These are phyloP conservation scores for Xanthia icteritia DNA, from an alignment of 2,888 invertebrate genomes.

Conservation along the genomic window DNA sequence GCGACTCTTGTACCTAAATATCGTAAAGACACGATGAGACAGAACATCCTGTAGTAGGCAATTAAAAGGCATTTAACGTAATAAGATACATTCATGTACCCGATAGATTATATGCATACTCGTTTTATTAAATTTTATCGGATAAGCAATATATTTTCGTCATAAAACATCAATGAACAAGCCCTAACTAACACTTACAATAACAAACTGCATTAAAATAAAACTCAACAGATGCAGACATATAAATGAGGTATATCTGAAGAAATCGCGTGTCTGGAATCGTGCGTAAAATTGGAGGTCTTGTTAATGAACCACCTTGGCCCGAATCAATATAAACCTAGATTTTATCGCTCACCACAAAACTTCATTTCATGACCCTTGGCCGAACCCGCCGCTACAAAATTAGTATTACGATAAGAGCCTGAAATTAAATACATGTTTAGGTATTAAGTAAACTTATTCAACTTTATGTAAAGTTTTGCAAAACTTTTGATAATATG, in stretches of 20 bases:
- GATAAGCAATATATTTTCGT: conserved; percentile 52
- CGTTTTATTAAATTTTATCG: neutral
- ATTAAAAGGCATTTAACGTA: neutral
- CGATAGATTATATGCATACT: neutral
- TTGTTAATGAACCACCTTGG: conserved; percentile 73
- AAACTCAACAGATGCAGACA: conserved; percentile 1
- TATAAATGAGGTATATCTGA: conserved; percentile 43
- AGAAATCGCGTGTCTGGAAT: conserved; percentile 61
- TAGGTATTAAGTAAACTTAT: conserved; percentile 39
- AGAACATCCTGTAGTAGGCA: neutral
- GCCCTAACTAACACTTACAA: neutral
- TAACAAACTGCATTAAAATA: conserved; percentile 17
- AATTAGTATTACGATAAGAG: conserved; percentile 32
- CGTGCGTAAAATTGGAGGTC: conserved; percentile 60
- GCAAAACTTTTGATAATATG: conserved; percentile 11
- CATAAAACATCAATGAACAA: neutral
- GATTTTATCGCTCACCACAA: conserved; percentile 75
- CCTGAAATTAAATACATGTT: conserved; percentile 33
- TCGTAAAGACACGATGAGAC: neutral
- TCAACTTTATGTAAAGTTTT: conserved; percentile 38
- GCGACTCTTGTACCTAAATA: neutral
- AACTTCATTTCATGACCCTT: conserved; percentile 68
- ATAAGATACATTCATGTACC: neutral
- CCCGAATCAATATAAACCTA: conserved; percentile 74
- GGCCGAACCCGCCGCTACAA: conserved; percentile 18